Percentiles rank a stretch among this genome's conserved stretches.
Evolutionary conservation across 2,888 invertebrate species (phyloP).

Genomic region (Caenorhabditis sp.): DNA sequence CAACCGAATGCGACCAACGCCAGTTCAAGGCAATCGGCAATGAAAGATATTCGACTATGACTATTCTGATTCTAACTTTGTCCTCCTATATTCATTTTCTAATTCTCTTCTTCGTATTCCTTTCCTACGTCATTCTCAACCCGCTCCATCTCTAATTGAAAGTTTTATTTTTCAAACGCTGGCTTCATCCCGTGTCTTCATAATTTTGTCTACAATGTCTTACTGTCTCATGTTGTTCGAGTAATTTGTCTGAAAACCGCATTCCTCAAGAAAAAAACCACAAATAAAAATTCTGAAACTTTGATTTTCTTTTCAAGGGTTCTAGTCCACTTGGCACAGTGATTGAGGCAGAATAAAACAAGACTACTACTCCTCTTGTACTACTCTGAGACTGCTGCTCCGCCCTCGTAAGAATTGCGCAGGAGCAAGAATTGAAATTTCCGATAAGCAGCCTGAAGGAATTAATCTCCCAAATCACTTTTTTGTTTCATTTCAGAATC

Average conservation of each 20-base stretch:
- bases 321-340: no score
- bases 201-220: constrained; percentile 42
- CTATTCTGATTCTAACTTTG: not conserved
- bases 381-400: no score
- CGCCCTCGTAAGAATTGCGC: no score
- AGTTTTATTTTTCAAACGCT: constrained; percentile 62
- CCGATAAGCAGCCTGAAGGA: no score
- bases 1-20: constrained; percentile 63
- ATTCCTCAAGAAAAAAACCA: constrained; percentile 50
- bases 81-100: constrained; percentile 7
- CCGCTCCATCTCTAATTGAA: constrained; percentile 53
- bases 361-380: no score
- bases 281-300: constrained; percentile 19
- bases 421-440: no score
- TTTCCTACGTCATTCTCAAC: constrained; percentile 2
- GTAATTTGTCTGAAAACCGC: constrained; percentile 63
- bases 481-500: no score
- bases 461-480: no score
- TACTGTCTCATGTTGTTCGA: constrained; percentile 61
- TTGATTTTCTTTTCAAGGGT: not conserved
- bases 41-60: constrained; percentile 28
- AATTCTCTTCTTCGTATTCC: not conserved
- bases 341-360: no score
- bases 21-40: constrained; percentile 63
- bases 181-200: constrained; percentile 45